phyloP scores from a whole-genome alignment of 1,140 invertebrate genomes.

The Drosophila parvula region DNA sequence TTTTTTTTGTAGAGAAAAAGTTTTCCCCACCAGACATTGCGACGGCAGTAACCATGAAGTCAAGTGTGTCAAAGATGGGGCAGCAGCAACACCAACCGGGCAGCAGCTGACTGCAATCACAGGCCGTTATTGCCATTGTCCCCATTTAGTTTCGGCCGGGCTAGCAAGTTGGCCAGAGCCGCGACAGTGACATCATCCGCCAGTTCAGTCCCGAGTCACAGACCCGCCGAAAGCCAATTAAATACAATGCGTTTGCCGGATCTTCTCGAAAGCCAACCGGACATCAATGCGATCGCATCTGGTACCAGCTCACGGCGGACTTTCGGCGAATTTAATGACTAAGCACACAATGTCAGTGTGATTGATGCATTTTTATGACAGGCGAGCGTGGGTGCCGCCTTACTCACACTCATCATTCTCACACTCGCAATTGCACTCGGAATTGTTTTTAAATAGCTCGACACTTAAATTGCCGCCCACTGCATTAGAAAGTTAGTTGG shows the following conservation, averaged over 20 bases:
- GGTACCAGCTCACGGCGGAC: conserved; percentile 52
- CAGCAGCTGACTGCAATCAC: conserved; percentile 31
- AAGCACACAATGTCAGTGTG: conserved; percentile 46
- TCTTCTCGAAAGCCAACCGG: conserved; percentile 24
- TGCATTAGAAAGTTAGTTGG: conserved; percentile 42
- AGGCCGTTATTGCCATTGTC: conserved; percentile 40
- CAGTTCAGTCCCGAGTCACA: not conserved
- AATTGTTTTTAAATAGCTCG: conserved; percentile 66
- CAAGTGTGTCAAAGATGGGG: conserved; percentile 5
- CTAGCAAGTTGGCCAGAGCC: conserved; percentile 15
- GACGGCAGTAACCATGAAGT: conserved; percentile 34
- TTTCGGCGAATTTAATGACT: conserved; percentile 57
- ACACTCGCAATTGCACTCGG: conserved; percentile 26
- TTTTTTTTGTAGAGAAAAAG: not conserved
- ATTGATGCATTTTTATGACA: conserved; percentile 70
- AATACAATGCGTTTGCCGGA: conserved; percentile 66
- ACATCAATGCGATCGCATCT: conserved; percentile 9
- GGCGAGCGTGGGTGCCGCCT: conserved; percentile 51
- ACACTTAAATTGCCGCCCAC: conserved; percentile 2
- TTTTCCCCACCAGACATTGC: conserved; percentile 43
- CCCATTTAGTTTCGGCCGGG: conserved; percentile 54
- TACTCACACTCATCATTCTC: no score
- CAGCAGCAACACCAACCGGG: conserved; percentile 10
- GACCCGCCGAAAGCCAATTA: conserved; percentile 50
- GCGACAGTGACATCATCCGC: conserved; percentile 41